Conservation (phyloP, 2,888 invertebrate genomes). For the Loripinus fragilis region DNA sequence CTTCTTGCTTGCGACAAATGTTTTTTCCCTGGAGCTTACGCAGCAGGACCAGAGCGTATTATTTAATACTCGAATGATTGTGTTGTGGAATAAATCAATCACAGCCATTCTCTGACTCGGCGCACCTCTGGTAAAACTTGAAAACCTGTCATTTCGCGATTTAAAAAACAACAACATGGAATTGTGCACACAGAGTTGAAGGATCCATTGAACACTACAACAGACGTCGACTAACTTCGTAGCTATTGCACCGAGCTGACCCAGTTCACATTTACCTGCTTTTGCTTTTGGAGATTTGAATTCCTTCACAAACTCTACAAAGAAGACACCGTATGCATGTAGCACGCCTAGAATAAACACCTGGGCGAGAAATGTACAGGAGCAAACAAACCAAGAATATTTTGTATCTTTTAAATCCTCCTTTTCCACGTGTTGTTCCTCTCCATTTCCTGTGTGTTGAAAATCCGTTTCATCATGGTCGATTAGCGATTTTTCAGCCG, state of each 20-base stretch:
- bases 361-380: slow-evolving; percentile 69
- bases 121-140: too few species aligned
- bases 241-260: neutral
- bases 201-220: neutral
- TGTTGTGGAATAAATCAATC: too few species aligned
- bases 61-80: too few species aligned
- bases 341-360: slow-evolving; percentile 73
- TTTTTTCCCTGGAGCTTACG: too few species aligned
- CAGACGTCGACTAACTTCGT: neutral
- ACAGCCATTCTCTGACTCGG: too few species aligned
- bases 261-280: slow-evolving; percentile 75
- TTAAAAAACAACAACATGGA: too few species aligned
- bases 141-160: too few species aligned
- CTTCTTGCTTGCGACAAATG: too few species aligned
- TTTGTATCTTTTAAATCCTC: slow-evolving; percentile 67
- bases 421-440: slow-evolving; percentile 22
- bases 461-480: slow-evolving; percentile 33
- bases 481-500: slow-evolving; percentile 46
- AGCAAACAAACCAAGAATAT: slow-evolving; percentile 74
- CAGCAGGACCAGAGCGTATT: too few species aligned
- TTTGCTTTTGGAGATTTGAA: slow-evolving; percentile 68
- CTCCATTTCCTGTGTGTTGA: neutral
- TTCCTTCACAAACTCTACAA: slow-evolving; percentile 73
- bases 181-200: neutral
- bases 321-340: slow-evolving; percentile 76